Percentiles rank a stretch among this genome's conserved stretches.
Evolutionary conservation across 2,888 invertebrate species (phyloP).

Genomic region (Synanthedon tipuliformis): DNA sequence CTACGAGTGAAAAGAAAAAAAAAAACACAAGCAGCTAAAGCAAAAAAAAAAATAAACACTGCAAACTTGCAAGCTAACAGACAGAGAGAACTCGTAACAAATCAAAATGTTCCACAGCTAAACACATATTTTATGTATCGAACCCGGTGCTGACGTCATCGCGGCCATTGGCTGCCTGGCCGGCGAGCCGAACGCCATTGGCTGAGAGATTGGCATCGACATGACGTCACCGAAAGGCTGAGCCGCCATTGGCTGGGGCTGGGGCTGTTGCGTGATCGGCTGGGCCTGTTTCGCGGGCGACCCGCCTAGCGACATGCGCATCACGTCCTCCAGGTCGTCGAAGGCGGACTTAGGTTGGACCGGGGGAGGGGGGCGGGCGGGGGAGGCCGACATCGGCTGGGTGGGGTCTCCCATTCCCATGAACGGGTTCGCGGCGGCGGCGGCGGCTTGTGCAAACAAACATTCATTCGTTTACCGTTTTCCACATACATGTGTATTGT

Average conservation of each 20-base stretch:
- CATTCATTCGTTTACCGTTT: too few relatives aligned
- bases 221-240: constrained; percentile 53
- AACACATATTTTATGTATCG: constrained; percentile 32
- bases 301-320: constrained; percentile 76
- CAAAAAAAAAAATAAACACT: constrained; percentile 7
- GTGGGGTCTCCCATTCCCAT: constrained; percentile 72
- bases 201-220: constrained; percentile 48
- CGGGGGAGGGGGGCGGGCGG: constrained; percentile 67
- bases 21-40: constrained; percentile 9
- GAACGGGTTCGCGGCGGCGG: constrained; percentile 75
- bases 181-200: constrained; percentile 58
- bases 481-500: too few relatives aligned
- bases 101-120: constrained; percentile 30
- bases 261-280: constrained; percentile 6
- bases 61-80: constrained; percentile 9
- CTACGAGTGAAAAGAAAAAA: too few relatives aligned
- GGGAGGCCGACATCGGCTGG: constrained; percentile 53
- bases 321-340: constrained; percentile 77
- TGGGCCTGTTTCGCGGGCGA: constrained; percentile 58
- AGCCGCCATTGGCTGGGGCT: constrained; percentile 32
- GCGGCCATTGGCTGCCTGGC: constrained; percentile 58
- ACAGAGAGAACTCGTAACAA: constrained; percentile 22
- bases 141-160: constrained; percentile 62
- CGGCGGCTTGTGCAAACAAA: constrained; percentile 34
- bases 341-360: constrained; percentile 72